Percentiles rank a stretch among this genome's conserved stretches.
Evolutionary conservation across 92 coral and sea anemone species (phyloP).

Genomic region (Parazoanthus swiftii): DNA sequence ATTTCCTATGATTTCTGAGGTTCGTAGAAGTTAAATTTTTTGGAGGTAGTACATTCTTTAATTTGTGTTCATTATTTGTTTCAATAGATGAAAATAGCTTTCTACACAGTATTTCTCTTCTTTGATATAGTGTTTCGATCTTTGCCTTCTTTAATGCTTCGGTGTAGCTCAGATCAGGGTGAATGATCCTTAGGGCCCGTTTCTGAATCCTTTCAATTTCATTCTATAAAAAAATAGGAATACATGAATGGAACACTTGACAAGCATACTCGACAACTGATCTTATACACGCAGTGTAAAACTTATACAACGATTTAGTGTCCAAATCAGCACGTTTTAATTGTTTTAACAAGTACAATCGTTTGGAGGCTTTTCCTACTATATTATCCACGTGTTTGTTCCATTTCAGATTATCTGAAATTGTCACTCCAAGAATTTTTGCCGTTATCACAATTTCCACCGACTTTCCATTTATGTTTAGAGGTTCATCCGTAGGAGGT

Average conservation of each 20-base stretch:
- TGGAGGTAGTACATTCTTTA: neutral
- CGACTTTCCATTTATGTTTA: too few relatives aligned
- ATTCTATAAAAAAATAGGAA: neutral
- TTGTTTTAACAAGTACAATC: too few relatives aligned
- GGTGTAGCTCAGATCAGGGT: neutral
- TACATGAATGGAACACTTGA: constrained; percentile 29
- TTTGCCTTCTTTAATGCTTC: neutral
- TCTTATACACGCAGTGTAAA: constrained; percentile 38
- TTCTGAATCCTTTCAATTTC: constrained; percentile 1
- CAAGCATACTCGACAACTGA: constrained; percentile 51
- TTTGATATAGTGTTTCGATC: neutral
- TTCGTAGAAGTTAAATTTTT: neutral
- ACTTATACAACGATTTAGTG: neutral
- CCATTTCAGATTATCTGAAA: too few relatives aligned
- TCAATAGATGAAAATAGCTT: neutral
- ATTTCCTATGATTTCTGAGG: neutral
- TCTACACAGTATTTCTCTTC: neutral
- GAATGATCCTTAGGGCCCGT: neutral
- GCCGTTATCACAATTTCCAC: too few relatives aligned
- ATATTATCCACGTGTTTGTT: too few relatives aligned
- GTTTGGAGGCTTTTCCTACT: too few relatives aligned
- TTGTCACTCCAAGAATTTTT: too few relatives aligned
- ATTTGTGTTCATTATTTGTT: neutral
- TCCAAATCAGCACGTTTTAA: constrained; percentile 39
- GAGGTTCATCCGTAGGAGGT: too few relatives aligned